These are phyloP conservation scores for Diplosoma virens DNA, from an alignment of 23 tunicate species.

Conservation along the genomic window DNA sequence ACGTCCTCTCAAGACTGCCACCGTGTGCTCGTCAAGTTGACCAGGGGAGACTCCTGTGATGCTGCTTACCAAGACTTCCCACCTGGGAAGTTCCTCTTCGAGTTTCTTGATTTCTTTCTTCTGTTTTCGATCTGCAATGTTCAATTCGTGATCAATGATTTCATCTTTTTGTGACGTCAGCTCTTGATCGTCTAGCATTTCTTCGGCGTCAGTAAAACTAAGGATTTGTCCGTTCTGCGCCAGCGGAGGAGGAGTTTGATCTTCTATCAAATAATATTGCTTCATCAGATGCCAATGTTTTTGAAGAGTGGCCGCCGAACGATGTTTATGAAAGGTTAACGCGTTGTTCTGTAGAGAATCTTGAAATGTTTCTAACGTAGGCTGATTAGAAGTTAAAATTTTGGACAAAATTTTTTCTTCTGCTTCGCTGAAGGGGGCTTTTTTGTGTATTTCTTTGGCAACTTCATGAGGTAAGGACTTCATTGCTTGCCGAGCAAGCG, in stretches of 20 bases:
- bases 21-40: constrained; percentile 74
- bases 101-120: constrained; percentile 69
- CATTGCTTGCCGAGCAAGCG: constrained; percentile 74
- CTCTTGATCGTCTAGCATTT: constrained; percentile 62
- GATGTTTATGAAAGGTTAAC: constrained; percentile 20
- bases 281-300: constrained; percentile 73
- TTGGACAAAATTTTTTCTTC: constrained; percentile 65
- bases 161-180: constrained; percentile 43
- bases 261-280: constrained; percentile 45
- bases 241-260: constrained; percentile 52
- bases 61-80: constrained; percentile 58
- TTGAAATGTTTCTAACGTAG: constrained; percentile 39
- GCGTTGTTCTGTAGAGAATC: constrained; percentile 36
- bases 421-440: constrained; percentile 61
- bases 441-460: constrained; percentile 40
- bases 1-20: constrained; percentile 63
- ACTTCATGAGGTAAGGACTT: constrained; percentile 71
- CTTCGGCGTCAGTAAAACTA: constrained; percentile 75
- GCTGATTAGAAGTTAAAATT: constrained; percentile 31
- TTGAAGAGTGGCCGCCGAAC: constrained; percentile 40
- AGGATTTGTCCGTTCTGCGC: constrained; percentile 53
- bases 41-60: constrained; percentile 54
- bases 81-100: constrained; percentile 77
- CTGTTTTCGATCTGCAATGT: constrained; percentile 61
- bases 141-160: constrained; percentile 43